Base-by-base conservation (phyloP, 2,113 vertebrate species). In the Etia nguti region DNA sequence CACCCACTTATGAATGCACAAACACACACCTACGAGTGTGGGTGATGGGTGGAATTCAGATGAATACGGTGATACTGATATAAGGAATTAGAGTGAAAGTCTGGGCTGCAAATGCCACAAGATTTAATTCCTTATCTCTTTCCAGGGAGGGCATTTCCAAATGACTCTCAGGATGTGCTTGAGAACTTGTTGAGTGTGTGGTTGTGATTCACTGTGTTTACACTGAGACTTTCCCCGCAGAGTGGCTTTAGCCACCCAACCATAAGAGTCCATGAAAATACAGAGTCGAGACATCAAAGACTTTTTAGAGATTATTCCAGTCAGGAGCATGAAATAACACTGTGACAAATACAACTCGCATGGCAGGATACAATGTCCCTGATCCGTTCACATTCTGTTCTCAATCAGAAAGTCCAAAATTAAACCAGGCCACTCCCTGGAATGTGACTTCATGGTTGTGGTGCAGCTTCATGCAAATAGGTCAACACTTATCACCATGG, bases 321-420 rank as follows among this genome's bases (percentile, higher is more conserved):
- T 91, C 94, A 92, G 92, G 81, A 92, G 94, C 95, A 90, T 95
- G 94, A 94, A 95, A 94, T 94, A 92, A 93, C 94, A 92, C 89
- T 91, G 94, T 90, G 95, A 94, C 92, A 94, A 95, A 93, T 22
- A 90, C 92, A 90, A 90, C 79, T 86, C 38, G 88, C 92, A 93
- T 93, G 92, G 90, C 82, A 86, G 93, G 89, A 93, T 82, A 85
- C 87, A 73, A 87, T 20, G 93, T 87, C 86, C 88, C 84, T 83
- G 92, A 87, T 91, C 90, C 77, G 86, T 87, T 86, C 62, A 31
- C 82, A 8, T 88, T 92, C 90, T 93, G 92, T 41, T 94, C 88
- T 80, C 88, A 90, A 94, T 93, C 93, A 90, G 56, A 93, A 92
- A 18, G 85, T 90, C 84, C 88, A 85, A 93, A 94, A 94, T 92